These are phyloP conservation scores for Siphlonurus alternatus DNA, from an alignment of 2,888 invertebrate species.

Conservation along the genomic window DNA sequence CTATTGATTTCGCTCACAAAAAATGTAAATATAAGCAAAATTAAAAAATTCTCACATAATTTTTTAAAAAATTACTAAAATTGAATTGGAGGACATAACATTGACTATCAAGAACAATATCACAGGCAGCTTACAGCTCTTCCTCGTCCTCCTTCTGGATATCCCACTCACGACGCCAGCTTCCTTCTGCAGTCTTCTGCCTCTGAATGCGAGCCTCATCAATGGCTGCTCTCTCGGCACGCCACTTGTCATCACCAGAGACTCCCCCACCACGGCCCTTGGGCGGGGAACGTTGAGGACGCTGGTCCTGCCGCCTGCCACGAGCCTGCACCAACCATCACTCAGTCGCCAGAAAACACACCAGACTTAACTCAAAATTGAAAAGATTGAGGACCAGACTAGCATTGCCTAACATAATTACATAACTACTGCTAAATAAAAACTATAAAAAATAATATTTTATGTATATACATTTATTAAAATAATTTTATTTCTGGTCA, in stretches of 20 bases:
- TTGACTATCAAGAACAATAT: no score
- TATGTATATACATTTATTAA: no score
- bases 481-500: no score
- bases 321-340: not conserved
- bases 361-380: not conserved
- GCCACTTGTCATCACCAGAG: slow-evolving; percentile 24
- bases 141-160: slow-evolving; percentile 21
- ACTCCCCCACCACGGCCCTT: not conserved
- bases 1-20: no score
- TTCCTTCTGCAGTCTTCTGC: slow-evolving; percentile 28
- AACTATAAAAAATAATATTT: no score
- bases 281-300: not conserved
- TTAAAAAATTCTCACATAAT: no score
- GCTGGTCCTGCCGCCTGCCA: not conserved
- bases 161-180: slow-evolving; percentile 30
- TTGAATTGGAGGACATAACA: no score
- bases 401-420: no score
- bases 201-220: slow-evolving; percentile 28
- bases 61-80: no score
- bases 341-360: not conserved
- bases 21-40: no score
- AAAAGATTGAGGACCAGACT: not conserved
- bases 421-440: no score
- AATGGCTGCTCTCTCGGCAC: slow-evolving; percentile 27
- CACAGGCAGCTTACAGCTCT: no score